A percentile compares a stretch with the other conserved stretches of the same genome.
Evolutionary conservation across 1,140 invertebrate species (phyloP).

Genomic region (Drosophila ercepeae): DNA sequence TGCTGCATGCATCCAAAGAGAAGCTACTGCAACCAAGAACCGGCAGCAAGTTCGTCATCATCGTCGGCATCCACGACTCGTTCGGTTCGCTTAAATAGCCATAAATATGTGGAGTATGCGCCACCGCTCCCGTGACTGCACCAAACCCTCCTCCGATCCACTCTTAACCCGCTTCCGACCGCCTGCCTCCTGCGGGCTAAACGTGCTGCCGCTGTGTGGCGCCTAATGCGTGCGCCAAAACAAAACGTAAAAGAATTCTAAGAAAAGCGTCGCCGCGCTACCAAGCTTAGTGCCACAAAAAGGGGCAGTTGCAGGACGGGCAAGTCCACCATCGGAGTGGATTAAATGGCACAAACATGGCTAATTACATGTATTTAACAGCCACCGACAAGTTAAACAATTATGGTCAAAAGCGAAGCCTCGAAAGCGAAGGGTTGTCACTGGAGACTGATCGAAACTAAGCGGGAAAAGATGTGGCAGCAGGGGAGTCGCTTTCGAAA

Average conservation of each 20-base stretch:
- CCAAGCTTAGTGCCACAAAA: constrained; percentile 14
- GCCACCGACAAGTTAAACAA: constrained; percentile 72
- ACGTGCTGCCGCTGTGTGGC: constrained; percentile 73
- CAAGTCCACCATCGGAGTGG: constrained; percentile 58
- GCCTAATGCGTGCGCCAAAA: constrained; percentile 80
- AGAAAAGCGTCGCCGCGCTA: constrained; percentile 73
- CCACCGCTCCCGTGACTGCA: constrained; percentile 28
- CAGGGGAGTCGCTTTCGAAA: no score
- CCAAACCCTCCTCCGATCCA: neutral
- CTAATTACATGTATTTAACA: constrained; percentile 82
- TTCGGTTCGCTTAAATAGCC: constrained; percentile 73
- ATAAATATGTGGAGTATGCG: constrained; percentile 81
- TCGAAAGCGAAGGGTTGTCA: no score
- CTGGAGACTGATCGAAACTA: constrained; percentile 27
- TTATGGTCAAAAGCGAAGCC: constrained; percentile 71
- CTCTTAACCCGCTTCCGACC: constrained; percentile 19
- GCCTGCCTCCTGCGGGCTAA: constrained; percentile 67
- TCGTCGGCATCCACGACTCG: constrained; percentile 58
- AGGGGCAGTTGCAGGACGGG: constrained; percentile 4
- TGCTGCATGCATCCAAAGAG: constrained; percentile 7
- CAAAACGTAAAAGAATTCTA: constrained; percentile 78
- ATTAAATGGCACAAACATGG: constrained; percentile 82
- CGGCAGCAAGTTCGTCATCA: constrained; percentile 51
- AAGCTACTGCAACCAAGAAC: constrained; percentile 18
- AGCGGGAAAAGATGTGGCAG: no score